Base-by-base conservation (phyloP, 1,140 invertebrate species). In the Centruroides sculpturatus region DNA sequence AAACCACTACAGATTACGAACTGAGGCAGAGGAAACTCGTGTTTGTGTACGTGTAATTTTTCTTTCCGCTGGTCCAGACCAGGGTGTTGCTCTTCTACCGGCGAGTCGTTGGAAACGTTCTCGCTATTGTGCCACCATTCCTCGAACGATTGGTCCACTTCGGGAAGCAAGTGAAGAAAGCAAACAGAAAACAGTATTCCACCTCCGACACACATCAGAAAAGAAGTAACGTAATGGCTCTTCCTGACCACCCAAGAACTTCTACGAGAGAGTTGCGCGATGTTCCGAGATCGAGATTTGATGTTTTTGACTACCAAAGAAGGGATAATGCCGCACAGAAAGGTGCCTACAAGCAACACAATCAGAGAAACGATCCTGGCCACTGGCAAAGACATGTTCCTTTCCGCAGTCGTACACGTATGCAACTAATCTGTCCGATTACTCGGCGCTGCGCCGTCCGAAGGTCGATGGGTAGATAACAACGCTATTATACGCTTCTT, bases 111-210 rank as follows among this genome's bases (percentile, higher is more conserved):
- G 4, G 36, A 41, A 12, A 10, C 13, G 5, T 60, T 62, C 4
- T 80, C 78, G 67, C 81, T 80, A 12, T 76, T 65, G 13, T 80
- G 75, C 9, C 82, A 76, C 23, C 55, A 41, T 0, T 56, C 41
- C 59, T 64, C 63, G 35, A 64, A 64, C 3, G 50, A 55, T 55
- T 87, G 85, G 57, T 81, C 78, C 0, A 86, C 81, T 74, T 92
- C 89, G n/a, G 88, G 87, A 34, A 92, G 73, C 74, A 92, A 85
- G 71, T 92, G 89, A 3, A 88, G 75, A 49, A 89, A 72, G 13
- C 85, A 83, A 1, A 89, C 92, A 0, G 85, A 85, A 11, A 93
- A 71, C n/a, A 93, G 77, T 9, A 93, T 87, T 0, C 90, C 89
- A 3, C 84, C 88, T 23, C 89, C 88, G 64, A 89, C 88, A 55